Evolutionary conservation across 2,888 invertebrate genomes (phyloP).

Genomic region (Epistrophe eligans): DNA sequence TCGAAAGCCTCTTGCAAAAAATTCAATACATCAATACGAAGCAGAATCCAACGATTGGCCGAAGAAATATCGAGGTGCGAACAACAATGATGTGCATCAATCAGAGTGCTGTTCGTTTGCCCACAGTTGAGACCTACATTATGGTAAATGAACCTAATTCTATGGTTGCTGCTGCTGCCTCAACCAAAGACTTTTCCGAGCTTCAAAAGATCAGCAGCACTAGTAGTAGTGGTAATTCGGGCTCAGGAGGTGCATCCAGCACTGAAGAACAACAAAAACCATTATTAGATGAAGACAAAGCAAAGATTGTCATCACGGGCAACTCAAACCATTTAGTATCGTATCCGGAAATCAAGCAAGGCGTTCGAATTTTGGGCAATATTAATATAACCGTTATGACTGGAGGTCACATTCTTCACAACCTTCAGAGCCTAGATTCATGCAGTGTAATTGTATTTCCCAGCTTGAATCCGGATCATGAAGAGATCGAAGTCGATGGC

Average conservation of each 20-base stretch:
- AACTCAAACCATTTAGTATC: conserved; percentile 83
- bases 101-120: conserved; percentile 81
- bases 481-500: conserved; percentile 86
- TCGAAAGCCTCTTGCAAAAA: conserved; percentile 93
- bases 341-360: conserved; percentile 85
- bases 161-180: conserved; percentile 54
- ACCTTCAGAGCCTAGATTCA: conserved; percentile 91
- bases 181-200: conserved; percentile 53
- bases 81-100: conserved; percentile 82
- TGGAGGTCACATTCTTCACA: conserved; percentile 78
- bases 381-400: conserved; percentile 89
- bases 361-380: conserved; percentile 95
- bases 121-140: conserved; percentile 83
- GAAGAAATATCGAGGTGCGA: conserved; percentile 88
- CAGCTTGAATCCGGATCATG: conserved; percentile 97
- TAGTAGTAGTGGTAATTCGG: neutral
- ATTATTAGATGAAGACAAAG: conserved; percentile 65
- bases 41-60: conserved; percentile 96
- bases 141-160: conserved; percentile 82
- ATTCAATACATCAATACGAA: conserved; percentile 96
- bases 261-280: conserved; percentile 42
- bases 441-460: conserved; percentile 98
- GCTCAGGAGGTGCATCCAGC: neutral
- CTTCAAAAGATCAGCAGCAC: conserved; percentile 35
- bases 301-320: conserved; percentile 79